Evolutionary conservation across 2,888 invertebrate genomes (phyloP).

Genomic region (Dryococelus australis): DNA sequence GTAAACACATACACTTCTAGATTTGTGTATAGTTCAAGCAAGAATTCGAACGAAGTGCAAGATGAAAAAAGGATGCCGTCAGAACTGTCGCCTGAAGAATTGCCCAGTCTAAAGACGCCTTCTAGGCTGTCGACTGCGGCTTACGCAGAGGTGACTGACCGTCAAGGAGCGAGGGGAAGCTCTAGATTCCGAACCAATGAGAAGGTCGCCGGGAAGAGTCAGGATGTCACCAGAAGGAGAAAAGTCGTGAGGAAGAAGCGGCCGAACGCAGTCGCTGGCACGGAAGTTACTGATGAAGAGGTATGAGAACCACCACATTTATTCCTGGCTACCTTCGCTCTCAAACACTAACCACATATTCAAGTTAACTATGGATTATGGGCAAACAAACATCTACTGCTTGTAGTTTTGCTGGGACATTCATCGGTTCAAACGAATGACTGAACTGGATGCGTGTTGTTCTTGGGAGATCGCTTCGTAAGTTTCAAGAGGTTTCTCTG

Average conservation of each 20-base stretch:
- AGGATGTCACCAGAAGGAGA: slow-evolving; percentile 28
- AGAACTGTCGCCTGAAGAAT: neutral
- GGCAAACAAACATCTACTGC: neutral
- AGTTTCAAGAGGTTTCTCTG: neutral
- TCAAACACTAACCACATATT: slow-evolving; percentile 23
- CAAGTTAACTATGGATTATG: slow-evolving; percentile 24
- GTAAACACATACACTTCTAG: neutral
- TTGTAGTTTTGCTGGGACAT: slow-evolving; percentile 5
- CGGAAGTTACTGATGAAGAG: slow-evolving; percentile 17
- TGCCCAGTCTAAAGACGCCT: neutral
- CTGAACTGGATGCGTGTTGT: slow-evolving; percentile 20
- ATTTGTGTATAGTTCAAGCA: neutral
- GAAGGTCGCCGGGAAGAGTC: neutral
- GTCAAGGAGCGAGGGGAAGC: neutral
- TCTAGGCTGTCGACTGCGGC: neutral
- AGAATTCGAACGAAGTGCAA: slow-evolving; percentile 12
- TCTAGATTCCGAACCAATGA: slow-evolving; percentile 20
- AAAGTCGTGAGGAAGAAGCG: slow-evolving; percentile 37
- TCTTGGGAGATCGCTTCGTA: slow-evolving; percentile 6
- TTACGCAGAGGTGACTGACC: neutral
- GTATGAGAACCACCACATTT: slow-evolving; percentile 21
- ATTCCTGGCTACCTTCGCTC: slow-evolving; percentile 20
- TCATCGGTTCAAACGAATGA: slow-evolving; percentile 27
- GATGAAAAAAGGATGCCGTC: neutral
- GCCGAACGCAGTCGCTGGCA: slow-evolving; percentile 4